Base-by-base conservation (phyloP, 2,888 invertebrate species). In the Drosophila barbarae region DNA sequence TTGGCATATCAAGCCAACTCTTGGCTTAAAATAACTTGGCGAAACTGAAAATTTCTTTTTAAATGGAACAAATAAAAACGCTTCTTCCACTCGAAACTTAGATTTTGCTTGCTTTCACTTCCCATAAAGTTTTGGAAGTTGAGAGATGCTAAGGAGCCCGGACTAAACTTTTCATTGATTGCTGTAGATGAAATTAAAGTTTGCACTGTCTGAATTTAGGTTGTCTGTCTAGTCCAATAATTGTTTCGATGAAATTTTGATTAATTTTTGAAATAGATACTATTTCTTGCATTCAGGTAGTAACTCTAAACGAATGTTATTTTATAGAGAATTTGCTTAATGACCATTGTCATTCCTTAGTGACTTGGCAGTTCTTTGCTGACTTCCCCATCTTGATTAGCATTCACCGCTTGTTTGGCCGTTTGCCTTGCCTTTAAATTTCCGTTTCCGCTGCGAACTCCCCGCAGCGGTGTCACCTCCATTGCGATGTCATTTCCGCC, bases 341-440 rank as follows among this genome's bases (percentile, higher is more conserved):
- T 36, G 35, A 13, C 3, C 32, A 46, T 51, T 23, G 30, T 35
- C 6, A 9, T 23, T 15, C 38, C 30, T 13, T 10, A 38, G 41
- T 21, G n/a, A 13, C n/a, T 44, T 5, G 5, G 30, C 34, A 38
- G 41, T 58, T 32, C 38, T 30, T 28, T 30, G 36, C 39, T 9
- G 15, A 35, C 63, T 67, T 69, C 41, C 41, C 42, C 52, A 59
- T 60, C 52, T 53, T 69, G 49, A 68, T 68, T 69, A 60, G 61
- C 69, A 69, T 60, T 68, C 42, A 28, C 51, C 36, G 28, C 32
- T 52, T 52, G 57, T 39, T 67, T n/a, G 49, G 42, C 69, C 69
- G 35, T 69, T 68, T 60, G 49, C 38, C 34, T 49, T 69, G 69
- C 36, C 60, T 59, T 60, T 53, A 60, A 69, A 69, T 69, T 68